Percentiles rank a stretch among this genome's conserved stretches.
Conservation (phyloP, 2,113 vertebrate species). For the Neomonachus schauinslandi region DNA sequence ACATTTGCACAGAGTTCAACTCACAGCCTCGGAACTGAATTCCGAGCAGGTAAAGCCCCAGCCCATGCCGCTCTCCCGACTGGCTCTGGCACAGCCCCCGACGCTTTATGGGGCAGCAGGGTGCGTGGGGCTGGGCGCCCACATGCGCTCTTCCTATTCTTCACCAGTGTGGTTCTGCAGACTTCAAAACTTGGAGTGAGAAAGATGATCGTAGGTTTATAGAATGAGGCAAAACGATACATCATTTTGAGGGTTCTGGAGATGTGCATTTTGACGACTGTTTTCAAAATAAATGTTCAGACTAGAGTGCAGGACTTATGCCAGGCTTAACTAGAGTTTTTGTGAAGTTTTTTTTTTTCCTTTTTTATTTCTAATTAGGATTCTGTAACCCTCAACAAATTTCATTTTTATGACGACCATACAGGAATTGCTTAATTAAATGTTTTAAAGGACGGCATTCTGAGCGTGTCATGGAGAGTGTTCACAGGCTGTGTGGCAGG, state of each 20-base stretch:
- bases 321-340: background rate
- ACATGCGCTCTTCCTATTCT: background rate
- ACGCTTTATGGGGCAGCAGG: fast-evolving
- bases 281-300: slow-evolving; percentile 49
- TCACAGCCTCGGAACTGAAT: slow-evolving; percentile 96
- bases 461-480: background rate
- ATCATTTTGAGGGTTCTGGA: background rate
- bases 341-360: background rate
- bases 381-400: slow-evolving; percentile 1
- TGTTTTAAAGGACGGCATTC: background rate
- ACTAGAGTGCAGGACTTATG: background rate
- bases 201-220: background rate
- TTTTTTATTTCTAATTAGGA: slow-evolving; percentile 6
- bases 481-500: background rate
- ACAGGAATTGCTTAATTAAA: slow-evolving; percentile 51
- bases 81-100: background rate
- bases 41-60: background rate
- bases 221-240: background rate
- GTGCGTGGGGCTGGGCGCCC: slow-evolving; percentile 33
- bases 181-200: slow-evolving; percentile 69
- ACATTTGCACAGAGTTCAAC: slow-evolving; percentile 99
- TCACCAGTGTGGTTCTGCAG: background rate
- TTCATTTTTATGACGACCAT: background rate
- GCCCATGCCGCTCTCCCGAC: background rate
- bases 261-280: background rate